Conservation (phyloP, 2,888 invertebrate genomes). For the Biston stratarius region DNA sequence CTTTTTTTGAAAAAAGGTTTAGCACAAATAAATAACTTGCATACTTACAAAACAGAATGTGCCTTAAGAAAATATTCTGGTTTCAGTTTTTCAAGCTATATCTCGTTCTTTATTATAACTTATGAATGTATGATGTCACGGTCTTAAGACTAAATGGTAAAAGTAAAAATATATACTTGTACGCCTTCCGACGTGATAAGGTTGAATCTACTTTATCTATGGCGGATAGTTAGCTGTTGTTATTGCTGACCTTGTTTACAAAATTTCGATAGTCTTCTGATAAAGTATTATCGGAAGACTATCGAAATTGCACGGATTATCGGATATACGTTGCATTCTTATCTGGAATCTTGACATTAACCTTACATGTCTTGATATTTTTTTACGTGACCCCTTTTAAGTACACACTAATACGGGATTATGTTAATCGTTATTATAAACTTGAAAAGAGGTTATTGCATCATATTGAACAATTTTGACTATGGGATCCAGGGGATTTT, state of each 20-base stretch:
- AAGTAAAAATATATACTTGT: conserved; percentile 3
- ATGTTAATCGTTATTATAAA: too few species aligned
- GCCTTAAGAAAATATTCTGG: too few species aligned
- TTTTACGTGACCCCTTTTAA: background rate
- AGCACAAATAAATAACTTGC: too few species aligned
- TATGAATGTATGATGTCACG: background rate
- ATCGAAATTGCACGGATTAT: conserved; percentile 27
- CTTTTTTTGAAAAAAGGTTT: too few species aligned
- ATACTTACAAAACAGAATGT: too few species aligned
- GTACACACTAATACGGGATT: too few species aligned
- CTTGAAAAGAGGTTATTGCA: too few species aligned
- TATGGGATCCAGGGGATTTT: too few species aligned
- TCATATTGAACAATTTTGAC: too few species aligned
- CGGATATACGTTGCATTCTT: conserved; percentile 21
- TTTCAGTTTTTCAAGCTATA: too few species aligned
- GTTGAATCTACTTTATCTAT: conserved; percentile 19
- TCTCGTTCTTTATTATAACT: background rate
- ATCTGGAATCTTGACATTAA: conserved; percentile 47
- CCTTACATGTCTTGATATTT: conserved; percentile 36
- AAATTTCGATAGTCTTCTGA: too few species aligned
- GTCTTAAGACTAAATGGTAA: background rate
- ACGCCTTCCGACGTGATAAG: conserved; percentile 14
- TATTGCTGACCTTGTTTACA: conserved; percentile 27
- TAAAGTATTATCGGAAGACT: conserved; percentile 25
- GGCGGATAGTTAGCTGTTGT: background rate